Percentiles rank a stretch among this genome's conserved stretches.
These are phyloP conservation scores for Oscheius myriophilus DNA, from an alignment of 2,888 invertebrate species.

Conservation along the genomic window DNA sequence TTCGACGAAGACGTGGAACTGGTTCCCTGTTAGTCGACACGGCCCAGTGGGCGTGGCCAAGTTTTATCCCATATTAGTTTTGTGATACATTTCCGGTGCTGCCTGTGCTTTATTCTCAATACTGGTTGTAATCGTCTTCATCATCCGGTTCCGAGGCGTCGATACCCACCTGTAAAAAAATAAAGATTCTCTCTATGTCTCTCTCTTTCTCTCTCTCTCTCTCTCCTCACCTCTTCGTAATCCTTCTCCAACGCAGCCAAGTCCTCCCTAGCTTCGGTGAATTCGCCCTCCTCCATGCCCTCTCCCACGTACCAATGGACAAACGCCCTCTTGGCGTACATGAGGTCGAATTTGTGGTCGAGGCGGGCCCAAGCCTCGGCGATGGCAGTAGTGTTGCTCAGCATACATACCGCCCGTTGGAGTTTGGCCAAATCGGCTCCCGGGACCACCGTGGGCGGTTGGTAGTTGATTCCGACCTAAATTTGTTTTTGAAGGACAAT, in stretches of 20 bases:
- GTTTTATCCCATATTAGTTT: background rate
- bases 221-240: conserved; percentile 49
- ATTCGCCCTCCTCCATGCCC: conserved; percentile 70
- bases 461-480: conserved; percentile 59
- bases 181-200: background rate
- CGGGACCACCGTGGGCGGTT: conserved; percentile 82
- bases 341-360: conserved; percentile 80
- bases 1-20: conserved; percentile 29
- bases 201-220: background rate
- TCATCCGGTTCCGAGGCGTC: conserved; percentile 50
- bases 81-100: too few species aligned
- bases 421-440: conserved; percentile 83
- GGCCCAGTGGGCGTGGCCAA: background rate
- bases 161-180: conserved; percentile 38
- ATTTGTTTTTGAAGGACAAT: too few species aligned
- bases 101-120: conserved; percentile 17
- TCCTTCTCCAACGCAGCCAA: conserved; percentile 62
- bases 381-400: conserved; percentile 58
- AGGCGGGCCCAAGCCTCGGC: conserved; percentile 86
- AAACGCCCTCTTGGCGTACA: conserved; percentile 75
- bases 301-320: conserved; percentile 73
- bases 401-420: conserved; percentile 82
- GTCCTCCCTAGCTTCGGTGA: conserved; percentile 68
- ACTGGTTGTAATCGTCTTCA: conserved; percentile 48
- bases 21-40: background rate